Evolutionary conservation across 1,140 invertebrate species (phyloP), one percentile per base, ranked within the genome.

Genomic region (Drosophila grimshawi): DNA sequence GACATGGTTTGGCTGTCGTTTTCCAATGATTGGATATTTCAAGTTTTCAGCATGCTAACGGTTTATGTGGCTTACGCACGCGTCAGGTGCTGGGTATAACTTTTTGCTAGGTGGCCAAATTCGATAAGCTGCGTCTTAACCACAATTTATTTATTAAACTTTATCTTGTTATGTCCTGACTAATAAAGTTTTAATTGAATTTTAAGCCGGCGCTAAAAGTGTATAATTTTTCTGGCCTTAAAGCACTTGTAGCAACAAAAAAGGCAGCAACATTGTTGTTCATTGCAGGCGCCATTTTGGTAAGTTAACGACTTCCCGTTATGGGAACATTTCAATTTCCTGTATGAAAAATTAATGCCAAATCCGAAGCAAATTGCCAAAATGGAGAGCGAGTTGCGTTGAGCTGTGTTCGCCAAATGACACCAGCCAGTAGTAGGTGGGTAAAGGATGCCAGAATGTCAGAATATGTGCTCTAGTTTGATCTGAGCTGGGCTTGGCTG

Each of bases 261-360:
- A 8, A 32, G 5, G n/a, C 32, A 27, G 29, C 41, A 55, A 62
- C 52, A 51, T 56, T 68, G 57, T 57, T 52, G 60, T 30, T 27
- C 29, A 56, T 45, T 8, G 43, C 29, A 29, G 6, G 43, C 60
- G 33, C 53, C 62, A 72, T 76, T 76, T 71, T 55, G 49, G 51
- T 45, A 74, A 69, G 56, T 48, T 80, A 88, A 89, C 83, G 77
- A 88, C 69, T 68, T 78, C 79, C 85, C 85, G 80, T 75, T 88
- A 88, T 86, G 80, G 83, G 51, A 89, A 88, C 85, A 89, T 88
- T 88, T 89, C 83, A 88, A 88, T 88, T 88, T 88, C 83, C 83
- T 79, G 83, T 88, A 71, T 89, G 83, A 80, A 88, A 86, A 88
- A 88, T 88, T 89, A 89, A 85, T 88, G 86, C 80, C 71, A 85